Conservation (phyloP, 2,888 invertebrate genomes). For the Cheilosia vernalis region DNA sequence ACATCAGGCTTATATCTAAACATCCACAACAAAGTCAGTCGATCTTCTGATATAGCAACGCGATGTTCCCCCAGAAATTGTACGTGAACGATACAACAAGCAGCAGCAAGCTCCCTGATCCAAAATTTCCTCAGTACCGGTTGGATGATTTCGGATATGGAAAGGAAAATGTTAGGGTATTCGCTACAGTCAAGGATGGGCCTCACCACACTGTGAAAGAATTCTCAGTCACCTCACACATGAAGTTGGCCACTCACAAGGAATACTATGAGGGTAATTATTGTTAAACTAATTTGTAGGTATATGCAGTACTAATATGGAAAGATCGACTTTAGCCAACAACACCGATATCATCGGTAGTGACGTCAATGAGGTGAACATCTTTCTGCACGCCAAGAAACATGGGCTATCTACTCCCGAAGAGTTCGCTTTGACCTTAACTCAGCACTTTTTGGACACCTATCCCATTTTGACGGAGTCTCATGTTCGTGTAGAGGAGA, state of each 20-base stretch:
- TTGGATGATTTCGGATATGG: slow-evolving; percentile 76
- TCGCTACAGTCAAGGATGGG: slow-evolving; percentile 73
- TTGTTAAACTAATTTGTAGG: background rate
- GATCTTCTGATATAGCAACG: background rate
- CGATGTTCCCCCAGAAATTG: slow-evolving; percentile 62
- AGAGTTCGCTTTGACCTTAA: slow-evolving; percentile 74
- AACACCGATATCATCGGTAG: slow-evolving; percentile 77
- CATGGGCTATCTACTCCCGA: slow-evolving; percentile 74
- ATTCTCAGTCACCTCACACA: slow-evolving; percentile 67
- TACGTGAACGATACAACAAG: slow-evolving; percentile 39
- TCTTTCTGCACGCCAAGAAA: slow-evolving; percentile 74
- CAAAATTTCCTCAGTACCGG: slow-evolving; percentile 68
- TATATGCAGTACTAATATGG: background rate
- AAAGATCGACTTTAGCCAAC: slow-evolving; percentile 57
- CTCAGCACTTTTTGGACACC: slow-evolving; percentile 73
- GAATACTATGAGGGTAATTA: slow-evolving; percentile 76
- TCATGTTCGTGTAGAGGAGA: slow-evolving; percentile 73
- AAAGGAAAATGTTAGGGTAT: slow-evolving; percentile 70
- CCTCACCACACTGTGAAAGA: slow-evolving; percentile 71
- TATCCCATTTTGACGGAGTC: slow-evolving; percentile 73
- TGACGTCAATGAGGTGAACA: slow-evolving; percentile 75
- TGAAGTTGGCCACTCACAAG: slow-evolving; percentile 75
- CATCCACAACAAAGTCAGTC: slow-evolving; percentile 1
- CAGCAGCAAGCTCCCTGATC: slow-evolving; percentile 59
- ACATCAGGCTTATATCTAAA: background rate